Percentiles rank a stretch among this genome's conserved stretches.
Evolutionary conservation across 2,113 vertebrate species (phyloP).

Genomic region (Salvelinus sp.): DNA sequence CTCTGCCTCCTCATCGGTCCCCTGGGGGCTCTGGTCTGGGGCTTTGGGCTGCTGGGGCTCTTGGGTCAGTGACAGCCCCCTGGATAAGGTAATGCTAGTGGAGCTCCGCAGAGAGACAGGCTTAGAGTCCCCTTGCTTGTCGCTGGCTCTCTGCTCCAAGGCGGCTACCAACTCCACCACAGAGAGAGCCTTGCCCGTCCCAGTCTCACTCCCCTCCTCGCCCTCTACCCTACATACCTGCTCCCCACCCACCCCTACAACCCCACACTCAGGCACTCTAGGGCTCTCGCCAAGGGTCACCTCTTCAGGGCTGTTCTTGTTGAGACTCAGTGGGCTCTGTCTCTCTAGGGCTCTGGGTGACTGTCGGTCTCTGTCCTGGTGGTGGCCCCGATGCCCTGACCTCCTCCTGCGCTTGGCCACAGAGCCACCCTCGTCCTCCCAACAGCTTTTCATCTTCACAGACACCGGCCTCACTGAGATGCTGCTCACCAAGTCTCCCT

Average conservation of each 20-base stretch:
- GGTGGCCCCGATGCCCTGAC: slow-evolving; percentile 59
- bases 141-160: slow-evolving; percentile 83
- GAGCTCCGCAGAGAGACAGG: slow-evolving; percentile 46
- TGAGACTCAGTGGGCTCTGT: not conserved
- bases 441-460: slow-evolving; percentile 84
- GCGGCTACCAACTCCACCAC: slow-evolving; percentile 94
- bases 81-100: slow-evolving; percentile 61
- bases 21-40: slow-evolving; percentile 35
- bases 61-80: slow-evolving; percentile 16
- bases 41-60: slow-evolving; percentile 44
- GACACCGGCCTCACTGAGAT: slow-evolving; percentile 56
- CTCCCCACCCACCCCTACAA: not conserved
- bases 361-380: slow-evolving; percentile 61
- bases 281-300: not conserved
- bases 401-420: slow-evolving; percentile 84
- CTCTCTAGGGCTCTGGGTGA: slow-evolving; percentile 56
- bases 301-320: not conserved
- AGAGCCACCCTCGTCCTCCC: slow-evolving; percentile 83
- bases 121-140: slow-evolving; percentile 74
- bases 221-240: not conserved
- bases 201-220: slow-evolving; percentile 47
- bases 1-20: slow-evolving; percentile 51
- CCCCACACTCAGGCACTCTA: not conserved
- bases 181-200: slow-evolving; percentile 71
- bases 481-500: not conserved